phyloP scores from a whole-genome alignment of 2,888 invertebrate species.

The Epirrhoe tristata region DNA sequence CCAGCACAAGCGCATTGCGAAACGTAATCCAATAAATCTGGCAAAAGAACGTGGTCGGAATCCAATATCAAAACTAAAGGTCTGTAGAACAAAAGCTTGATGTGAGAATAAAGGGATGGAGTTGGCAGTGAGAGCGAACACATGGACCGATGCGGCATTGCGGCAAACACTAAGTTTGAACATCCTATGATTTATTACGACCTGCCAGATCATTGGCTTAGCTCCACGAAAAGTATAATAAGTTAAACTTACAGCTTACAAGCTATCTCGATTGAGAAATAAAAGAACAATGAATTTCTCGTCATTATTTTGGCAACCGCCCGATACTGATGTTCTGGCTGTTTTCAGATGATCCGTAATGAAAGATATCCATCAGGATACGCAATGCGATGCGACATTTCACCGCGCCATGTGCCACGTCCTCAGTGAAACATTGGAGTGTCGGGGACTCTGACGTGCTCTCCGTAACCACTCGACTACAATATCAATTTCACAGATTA shows the following conservation, averaged over 20 bases:
- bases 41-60: constrained; percentile 58
- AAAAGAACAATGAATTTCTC: neutral
- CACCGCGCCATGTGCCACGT: constrained; percentile 27
- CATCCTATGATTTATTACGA: constrained; percentile 13
- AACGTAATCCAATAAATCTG: constrained; percentile 61
- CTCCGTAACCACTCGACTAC: constrained; percentile 46
- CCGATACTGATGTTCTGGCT: neutral
- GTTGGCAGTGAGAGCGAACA: constrained; percentile 47
- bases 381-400: constrained; percentile 23
- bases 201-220: constrained; percentile 15
- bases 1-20: constrained; percentile 48
- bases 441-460: constrained; percentile 63
- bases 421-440: constrained; percentile 69
- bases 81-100: constrained; percentile 69
- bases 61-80: constrained; percentile 65
- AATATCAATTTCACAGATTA: constrained; percentile 69
- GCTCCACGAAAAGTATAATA: constrained; percentile 5
- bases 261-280: neutral
- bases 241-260: neutral
- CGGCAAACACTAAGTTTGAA: constrained; percentile 4
- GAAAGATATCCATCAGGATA: constrained; percentile 13
- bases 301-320: constrained; percentile 1
- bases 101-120: constrained; percentile 65
- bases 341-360: constrained; percentile 13
- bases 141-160: constrained; percentile 16